These are phyloP conservation scores for Chrysolina haemoptera DNA, from an alignment of 2,888 invertebrate genomes.

Conservation along the genomic window DNA sequence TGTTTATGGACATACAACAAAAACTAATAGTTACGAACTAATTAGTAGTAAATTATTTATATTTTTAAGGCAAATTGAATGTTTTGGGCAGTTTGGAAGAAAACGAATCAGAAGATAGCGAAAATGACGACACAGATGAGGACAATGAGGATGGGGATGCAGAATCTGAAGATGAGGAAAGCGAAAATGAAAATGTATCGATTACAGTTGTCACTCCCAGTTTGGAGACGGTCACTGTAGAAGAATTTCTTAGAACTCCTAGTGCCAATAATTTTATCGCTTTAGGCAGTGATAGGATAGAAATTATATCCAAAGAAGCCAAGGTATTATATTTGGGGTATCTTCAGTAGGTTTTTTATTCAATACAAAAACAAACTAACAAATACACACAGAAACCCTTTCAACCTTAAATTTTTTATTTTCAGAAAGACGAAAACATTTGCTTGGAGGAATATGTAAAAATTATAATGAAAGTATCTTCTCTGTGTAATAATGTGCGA, in stretches of 20 bases:
- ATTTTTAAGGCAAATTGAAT: slow-evolving; percentile 66
- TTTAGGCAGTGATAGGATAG: slow-evolving; percentile 67
- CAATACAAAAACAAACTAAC: too few species aligned
- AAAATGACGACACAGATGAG: slow-evolving; percentile 71
- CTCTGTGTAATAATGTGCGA: slow-evolving; percentile 73
- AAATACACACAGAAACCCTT: too few species aligned
- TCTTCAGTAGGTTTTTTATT: too few species aligned
- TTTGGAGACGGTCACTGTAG: slow-evolving; percentile 62
- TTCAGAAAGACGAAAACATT: slow-evolving; percentile 56
- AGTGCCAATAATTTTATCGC: slow-evolving; percentile 70
- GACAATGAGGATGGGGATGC: slow-evolving; percentile 72
- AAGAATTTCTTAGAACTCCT: slow-evolving; percentile 71
- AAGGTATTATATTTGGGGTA: slow-evolving; percentile 58
- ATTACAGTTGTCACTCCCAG: slow-evolving; percentile 54
- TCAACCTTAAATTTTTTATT: slow-evolving; percentile 32
- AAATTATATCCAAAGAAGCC: slow-evolving; percentile 63
- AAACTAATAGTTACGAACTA: too few species aligned
- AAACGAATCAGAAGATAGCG: slow-evolving; percentile 73
- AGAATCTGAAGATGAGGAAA: slow-evolving; percentile 60
- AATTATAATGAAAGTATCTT: slow-evolving; percentile 73
- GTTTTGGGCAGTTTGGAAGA: slow-evolving; percentile 77
- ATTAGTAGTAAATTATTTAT: too few species aligned
- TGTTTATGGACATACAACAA: too few species aligned
- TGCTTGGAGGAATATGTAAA: slow-evolving; percentile 67
- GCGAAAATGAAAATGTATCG: slow-evolving; percentile 57